A percentile compares a stretch with the other conserved stretches of the same genome.
Evolutionary conservation across 1,140 invertebrate genomes (phyloP).

Genomic region (Parapsyche elsis): DNA sequence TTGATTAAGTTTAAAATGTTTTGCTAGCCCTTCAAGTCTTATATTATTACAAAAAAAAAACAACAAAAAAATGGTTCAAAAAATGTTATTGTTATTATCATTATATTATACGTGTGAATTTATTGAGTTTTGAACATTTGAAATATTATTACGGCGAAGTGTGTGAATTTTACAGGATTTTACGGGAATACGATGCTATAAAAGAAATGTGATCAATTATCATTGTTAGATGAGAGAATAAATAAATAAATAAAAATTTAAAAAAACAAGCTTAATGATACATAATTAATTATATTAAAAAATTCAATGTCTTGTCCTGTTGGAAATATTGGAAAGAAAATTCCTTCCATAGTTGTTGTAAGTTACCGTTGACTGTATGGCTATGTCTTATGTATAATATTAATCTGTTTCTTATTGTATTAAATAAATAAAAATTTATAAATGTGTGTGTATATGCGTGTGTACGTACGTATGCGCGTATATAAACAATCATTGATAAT

Average conservation of each 20-base stretch:
- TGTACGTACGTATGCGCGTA: background rate
- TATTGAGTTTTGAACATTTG: background rate
- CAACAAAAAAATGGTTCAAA: background rate
- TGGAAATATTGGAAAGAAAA: slow-evolving; percentile 32
- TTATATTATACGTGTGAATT: background rate
- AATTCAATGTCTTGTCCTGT: slow-evolving; percentile 26
- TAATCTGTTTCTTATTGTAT: slow-evolving; percentile 46
- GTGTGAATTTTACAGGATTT: background rate
- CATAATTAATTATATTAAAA: slow-evolving; percentile 2
- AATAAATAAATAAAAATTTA: slow-evolving; percentile 1
- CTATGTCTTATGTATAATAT: slow-evolving; percentile 44
- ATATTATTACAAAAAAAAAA: background rate
- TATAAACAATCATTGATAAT: background rate
- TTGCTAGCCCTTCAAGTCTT: background rate
- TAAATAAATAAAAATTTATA: background rate
- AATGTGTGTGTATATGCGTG: background rate
- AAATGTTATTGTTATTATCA: slow-evolving; percentile 4
- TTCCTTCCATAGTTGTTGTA: slow-evolving; percentile 42
- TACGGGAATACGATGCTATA: background rate
- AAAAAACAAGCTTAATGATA: slow-evolving; percentile 19
- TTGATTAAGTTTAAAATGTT: background rate
- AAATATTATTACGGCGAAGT: background rate
- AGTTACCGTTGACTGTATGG: slow-evolving; percentile 40
- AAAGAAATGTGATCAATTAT: slow-evolving; percentile 27
- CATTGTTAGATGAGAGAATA: background rate